Conservation (phyloP, 2,797 vertebrate genomes). For the Calcarius lapponicus region DNA sequence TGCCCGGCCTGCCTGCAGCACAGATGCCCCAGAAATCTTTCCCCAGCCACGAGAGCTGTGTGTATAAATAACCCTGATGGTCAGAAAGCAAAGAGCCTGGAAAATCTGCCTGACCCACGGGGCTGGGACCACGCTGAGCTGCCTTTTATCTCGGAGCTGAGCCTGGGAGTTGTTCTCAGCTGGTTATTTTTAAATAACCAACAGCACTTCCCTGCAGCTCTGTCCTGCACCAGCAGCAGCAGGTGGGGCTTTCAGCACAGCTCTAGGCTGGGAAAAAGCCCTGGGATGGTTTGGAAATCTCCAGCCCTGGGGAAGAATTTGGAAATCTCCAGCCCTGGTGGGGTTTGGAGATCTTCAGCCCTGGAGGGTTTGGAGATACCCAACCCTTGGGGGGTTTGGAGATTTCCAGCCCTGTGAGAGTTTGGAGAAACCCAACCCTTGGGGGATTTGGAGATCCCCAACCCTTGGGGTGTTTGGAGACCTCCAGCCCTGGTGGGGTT, state of each 20-base stretch:
- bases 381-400: not conserved
- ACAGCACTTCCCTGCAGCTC: not conserved
- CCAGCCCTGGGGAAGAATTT: not conserved
- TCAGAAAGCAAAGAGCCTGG: constrained; percentile 3
- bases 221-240: not conserved
- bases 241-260: not conserved
- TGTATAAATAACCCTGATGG: not conserved
- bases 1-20: not conserved
- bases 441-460: too few relatives aligned
- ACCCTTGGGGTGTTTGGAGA: too few relatives aligned
- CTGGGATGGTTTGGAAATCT: not conserved
- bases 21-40: not conserved
- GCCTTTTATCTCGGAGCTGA: constrained; percentile 37
- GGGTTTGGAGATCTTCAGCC: too few relatives aligned
- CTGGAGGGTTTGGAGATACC: not conserved
- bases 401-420: not conserved
- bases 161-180: constrained; percentile 38
- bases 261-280: not conserved
- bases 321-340: not conserved
- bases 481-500: accelerated
- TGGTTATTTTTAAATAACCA: constrained; percentile 41
- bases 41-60: not conserved
- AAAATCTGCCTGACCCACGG: not conserved
- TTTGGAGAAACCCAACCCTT: not conserved
- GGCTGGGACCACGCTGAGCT: not conserved